Evolutionary conservation across 2,113 vertebrate genomes (phyloP).

Genomic region (Albula glossodonta): DNA sequence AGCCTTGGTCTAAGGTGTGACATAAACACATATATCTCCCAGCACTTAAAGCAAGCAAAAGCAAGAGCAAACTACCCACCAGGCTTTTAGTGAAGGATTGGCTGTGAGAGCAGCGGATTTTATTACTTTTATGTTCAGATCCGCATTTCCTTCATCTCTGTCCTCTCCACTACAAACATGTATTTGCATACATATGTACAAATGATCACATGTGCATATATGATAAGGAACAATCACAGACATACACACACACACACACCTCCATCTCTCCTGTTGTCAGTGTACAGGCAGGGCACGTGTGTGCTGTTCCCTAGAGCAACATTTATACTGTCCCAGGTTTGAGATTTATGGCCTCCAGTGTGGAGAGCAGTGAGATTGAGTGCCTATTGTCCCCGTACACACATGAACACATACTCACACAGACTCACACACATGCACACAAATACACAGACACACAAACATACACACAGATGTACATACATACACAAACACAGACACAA

Average conservation of each 20-base stretch:
- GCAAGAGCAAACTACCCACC: background rate
- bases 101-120: background rate
- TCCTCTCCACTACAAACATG: no score
- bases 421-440: background rate
- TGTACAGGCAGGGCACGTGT: background rate
- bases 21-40: background rate
- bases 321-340: background rate
- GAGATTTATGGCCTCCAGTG: background rate
- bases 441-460: background rate
- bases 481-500: background rate
- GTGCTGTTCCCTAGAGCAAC: background rate
- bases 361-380: background rate
- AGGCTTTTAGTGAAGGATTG: background rate
- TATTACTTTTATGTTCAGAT: background rate
- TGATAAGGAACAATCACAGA: no score
- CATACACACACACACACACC: background rate
- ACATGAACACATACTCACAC: background rate
- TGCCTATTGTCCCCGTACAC: background rate
- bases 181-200: no score
- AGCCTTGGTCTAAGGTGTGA: background rate
- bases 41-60: no score
- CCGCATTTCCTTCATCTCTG: background rate
- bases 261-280: background rate
- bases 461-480: background rate
- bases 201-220: background rate